phyloP scores from a whole-genome alignment of 35 echinoderm and acorn worm genomes.

The Stichopus chloronotus region DNA sequence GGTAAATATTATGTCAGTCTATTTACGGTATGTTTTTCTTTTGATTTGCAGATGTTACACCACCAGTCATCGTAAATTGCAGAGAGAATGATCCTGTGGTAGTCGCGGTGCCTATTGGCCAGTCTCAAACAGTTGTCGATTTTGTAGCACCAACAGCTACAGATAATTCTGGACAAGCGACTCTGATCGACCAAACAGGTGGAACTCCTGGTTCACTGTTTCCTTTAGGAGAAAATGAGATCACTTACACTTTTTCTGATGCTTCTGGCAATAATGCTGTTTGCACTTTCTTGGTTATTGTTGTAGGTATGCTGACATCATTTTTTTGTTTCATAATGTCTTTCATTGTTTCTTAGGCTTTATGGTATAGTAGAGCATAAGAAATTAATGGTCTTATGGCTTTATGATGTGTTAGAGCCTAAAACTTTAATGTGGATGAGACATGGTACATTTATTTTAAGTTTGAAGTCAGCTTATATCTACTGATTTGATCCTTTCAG shows the following conservation, averaged over 20 bases:
- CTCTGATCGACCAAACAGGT: background rate
- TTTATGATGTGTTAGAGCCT: too few relatives aligned
- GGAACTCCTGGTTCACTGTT: background rate
- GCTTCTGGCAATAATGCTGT: background rate
- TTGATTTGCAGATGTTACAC: background rate
- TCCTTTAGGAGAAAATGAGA: background rate
- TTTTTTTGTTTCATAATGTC: too few relatives aligned
- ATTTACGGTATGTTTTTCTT: background rate
- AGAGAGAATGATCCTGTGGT: background rate
- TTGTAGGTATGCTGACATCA: background rate
- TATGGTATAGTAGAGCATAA: too few relatives aligned
- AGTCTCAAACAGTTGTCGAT: background rate
- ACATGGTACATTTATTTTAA: too few relatives aligned
- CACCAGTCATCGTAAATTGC: slow-evolving; percentile 1
- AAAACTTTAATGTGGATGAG: too few relatives aligned
- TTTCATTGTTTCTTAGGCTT: too few relatives aligned
- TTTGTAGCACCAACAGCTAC: background rate
- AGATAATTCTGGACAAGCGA: slow-evolving; percentile 13
- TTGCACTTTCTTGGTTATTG: background rate
- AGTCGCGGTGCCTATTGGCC: background rate
- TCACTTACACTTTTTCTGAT: background rate
- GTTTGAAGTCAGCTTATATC: too few relatives aligned
- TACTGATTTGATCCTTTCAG: too few relatives aligned
- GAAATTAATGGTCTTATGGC: too few relatives aligned
- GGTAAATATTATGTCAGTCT: background rate